Evolutionary conservation across 2,888 invertebrate genomes (phyloP), one percentile per base, ranked within the genome.

Genomic region (Mythimna vitellina): DNA sequence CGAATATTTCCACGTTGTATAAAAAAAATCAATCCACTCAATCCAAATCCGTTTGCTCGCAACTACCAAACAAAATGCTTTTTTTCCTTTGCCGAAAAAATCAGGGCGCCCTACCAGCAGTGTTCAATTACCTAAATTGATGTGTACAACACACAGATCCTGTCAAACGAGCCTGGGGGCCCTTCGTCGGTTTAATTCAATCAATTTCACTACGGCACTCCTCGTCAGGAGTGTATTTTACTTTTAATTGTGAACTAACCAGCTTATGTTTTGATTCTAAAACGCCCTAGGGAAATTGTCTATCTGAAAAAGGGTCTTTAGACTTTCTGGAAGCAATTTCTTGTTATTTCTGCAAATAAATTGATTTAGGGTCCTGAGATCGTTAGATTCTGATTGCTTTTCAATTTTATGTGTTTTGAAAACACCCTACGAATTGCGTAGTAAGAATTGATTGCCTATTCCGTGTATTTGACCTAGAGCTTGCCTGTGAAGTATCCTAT

Each of bases 91-190:
- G 54, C 76, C 66, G 71, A 80, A 84, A 73, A 80, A 84, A 82
- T 85, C 86, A 69, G 64, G 56, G 62, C 77, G 73, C 80, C 81
- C 80, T 73, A 73, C 82, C 87, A 80, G 87, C 83, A 77, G 82
- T 86, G 78, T 89, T 91, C 94, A 95, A 95, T 95, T 95, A 93
- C 89, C 86, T 92, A 93, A 95, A 95, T 95, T 94, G 94, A 94
- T 95, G 93, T 95, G 95, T 95, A 89, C 89, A 87, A 92, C 94
- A 93, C 90, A 94, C 93, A 92, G 91, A 95, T 94, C 91, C 92
- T 83, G 89, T 88, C 89, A 87, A 92, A 89, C 89, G 61, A 89
- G 81, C 86, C 71, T 84, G 92, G 94, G 46, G 93, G 91, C 90
- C 92, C 90, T 91, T 89, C 73, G 83, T 74, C 70, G 87, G 89